Percentiles rank a stretch among this genome's conserved stretches.
Evolutionary conservation across 2,113 vertebrate species (phyloP).

Genomic region (Scopus umbretta): DNA sequence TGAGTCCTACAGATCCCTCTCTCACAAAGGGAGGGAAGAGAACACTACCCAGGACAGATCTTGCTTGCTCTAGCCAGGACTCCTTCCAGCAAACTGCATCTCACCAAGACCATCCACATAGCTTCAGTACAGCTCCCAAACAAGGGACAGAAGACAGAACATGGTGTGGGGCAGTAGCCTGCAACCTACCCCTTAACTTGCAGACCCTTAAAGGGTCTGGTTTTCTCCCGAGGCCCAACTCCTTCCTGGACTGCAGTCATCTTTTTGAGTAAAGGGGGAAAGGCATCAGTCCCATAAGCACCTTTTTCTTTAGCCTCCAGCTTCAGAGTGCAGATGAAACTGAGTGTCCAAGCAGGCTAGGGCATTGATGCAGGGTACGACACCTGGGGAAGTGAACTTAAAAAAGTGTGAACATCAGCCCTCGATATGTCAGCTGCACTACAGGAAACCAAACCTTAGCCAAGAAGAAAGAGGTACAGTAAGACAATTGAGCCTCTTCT

Average conservation of each 20-base stretch:
- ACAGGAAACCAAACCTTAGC: not conserved
- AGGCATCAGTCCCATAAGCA: not conserved
- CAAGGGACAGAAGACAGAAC: not conserved
- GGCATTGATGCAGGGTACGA: not conserved
- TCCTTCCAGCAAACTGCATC: not conserved
- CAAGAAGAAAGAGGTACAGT: not conserved
- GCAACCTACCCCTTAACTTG: conserved; percentile 15
- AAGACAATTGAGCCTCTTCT: not conserved
- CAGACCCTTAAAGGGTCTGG: not conserved
- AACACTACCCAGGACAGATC: not conserved
- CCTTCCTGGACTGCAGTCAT: not conserved
- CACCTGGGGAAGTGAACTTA: not conserved
- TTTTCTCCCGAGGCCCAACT: not conserved
- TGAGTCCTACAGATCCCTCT: not conserved
- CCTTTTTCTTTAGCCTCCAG: not conserved
- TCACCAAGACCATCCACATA: not conserved
- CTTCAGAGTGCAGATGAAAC: not conserved
- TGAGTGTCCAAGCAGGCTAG: not conserved
- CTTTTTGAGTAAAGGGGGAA: conserved; percentile 3
- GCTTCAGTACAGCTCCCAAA: no score
- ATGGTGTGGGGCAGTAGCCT: not conserved
- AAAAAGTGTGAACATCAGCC: not conserved
- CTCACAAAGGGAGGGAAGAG: not conserved
- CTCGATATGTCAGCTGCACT: not conserved
- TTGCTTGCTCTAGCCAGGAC: not conserved